Conservation (phyloP, 2,797 vertebrate genomes). For the Alca torda region DNA sequence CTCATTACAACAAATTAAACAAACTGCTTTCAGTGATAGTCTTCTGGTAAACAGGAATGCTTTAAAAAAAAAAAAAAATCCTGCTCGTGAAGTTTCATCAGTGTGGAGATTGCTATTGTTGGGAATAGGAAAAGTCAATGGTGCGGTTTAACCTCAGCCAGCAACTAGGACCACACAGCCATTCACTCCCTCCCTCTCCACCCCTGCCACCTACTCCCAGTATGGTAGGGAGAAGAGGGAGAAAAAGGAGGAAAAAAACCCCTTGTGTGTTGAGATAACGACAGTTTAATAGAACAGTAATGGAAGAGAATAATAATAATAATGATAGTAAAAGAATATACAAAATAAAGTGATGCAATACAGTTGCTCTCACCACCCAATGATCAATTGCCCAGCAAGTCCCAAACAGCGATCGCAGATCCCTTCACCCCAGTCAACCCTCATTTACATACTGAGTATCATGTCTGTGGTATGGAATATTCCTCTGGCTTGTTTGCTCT, state of each 20-base stretch:
- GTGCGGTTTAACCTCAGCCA: background rate
- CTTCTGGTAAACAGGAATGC: background rate
- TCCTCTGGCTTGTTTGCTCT: background rate
- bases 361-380: background rate
- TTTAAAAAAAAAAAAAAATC: background rate
- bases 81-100: background rate
- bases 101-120: background rate
- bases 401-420: background rate
- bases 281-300: background rate
- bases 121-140: background rate
- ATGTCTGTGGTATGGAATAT: background rate
- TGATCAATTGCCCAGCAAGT: background rate
- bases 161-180: background rate
- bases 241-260: background rate
- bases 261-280: background rate
- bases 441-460: background rate
- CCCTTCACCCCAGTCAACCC: too few relatives aligned
- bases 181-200: background rate
- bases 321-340: background rate
- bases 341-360: background rate
- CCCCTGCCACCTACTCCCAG: background rate
- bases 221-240: background rate
- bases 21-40: background rate
- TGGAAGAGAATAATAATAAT: background rate
- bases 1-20: background rate